Conservation (phyloP, 1,140 invertebrate species). For the Nymphalis io region DNA sequence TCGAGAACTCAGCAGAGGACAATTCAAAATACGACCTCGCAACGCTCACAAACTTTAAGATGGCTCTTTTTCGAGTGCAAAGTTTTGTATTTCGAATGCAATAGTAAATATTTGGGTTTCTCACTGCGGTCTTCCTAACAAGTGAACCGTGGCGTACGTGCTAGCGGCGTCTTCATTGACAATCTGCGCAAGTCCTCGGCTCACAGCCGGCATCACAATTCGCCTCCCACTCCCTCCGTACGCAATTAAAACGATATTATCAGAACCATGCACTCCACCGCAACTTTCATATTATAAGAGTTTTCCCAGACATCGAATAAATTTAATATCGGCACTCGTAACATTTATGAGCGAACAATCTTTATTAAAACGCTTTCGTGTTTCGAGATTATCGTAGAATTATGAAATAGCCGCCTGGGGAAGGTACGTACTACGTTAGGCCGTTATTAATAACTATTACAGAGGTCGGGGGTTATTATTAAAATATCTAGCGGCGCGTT, state of each 20-base stretch:
- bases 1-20: slow-evolving; percentile 58
- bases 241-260: slow-evolving; percentile 70
- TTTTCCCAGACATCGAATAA: slow-evolving; percentile 37
- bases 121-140: slow-evolving; percentile 60
- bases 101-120: slow-evolving; percentile 67
- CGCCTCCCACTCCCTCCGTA: slow-evolving; percentile 37
- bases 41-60: slow-evolving; percentile 56
- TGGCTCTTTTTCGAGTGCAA: slow-evolving; percentile 64
- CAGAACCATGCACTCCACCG: slow-evolving; percentile 45
- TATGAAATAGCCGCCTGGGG: slow-evolving; percentile 39
- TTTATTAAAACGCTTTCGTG: slow-evolving; percentile 43
- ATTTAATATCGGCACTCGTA: slow-evolving; percentile 37
- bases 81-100: slow-evolving; percentile 67
- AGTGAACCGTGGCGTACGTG: slow-evolving; percentile 64
- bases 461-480: slow-evolving; percentile 36
- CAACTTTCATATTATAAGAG: slow-evolving; percentile 40
- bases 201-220: slow-evolving; percentile 59
- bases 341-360: slow-evolving; percentile 38
- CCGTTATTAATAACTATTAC: slow-evolving; percentile 42
- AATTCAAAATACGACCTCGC: slow-evolving; percentile 58
- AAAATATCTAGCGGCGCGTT: slow-evolving; percentile 36
- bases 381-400: slow-evolving; percentile 38
- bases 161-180: slow-evolving; percentile 51
- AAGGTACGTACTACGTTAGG: slow-evolving; percentile 23
- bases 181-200: slow-evolving; percentile 49